A percentile compares a stretch with the other conserved stretches of the same genome.
phyloP scores from a whole-genome alignment of 2,888 invertebrate species.

The Bellardia pandia region DNA sequence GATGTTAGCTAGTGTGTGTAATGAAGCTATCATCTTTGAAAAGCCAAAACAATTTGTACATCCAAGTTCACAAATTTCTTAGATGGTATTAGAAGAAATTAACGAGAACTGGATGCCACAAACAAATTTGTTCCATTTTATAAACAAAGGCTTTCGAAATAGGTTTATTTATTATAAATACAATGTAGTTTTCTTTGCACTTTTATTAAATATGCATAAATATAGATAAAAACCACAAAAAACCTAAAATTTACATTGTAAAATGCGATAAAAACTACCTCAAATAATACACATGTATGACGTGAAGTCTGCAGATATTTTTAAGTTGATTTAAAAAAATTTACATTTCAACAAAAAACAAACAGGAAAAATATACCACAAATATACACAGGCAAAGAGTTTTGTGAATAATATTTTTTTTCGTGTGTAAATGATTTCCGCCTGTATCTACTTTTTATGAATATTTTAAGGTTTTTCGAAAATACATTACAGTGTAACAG shows the following conservation, averaged over 20 bases:
- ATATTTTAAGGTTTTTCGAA: background rate
- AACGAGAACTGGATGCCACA: no score
- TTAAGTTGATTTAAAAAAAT: constrained; percentile 7
- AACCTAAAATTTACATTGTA: background rate
- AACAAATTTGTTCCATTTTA: no score
- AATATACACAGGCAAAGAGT: background rate
- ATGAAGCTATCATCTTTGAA: no score
- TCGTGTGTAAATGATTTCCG: constrained; percentile 49
- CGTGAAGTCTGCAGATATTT: background rate
- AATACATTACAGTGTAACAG: background rate
- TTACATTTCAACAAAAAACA: constrained; percentile 19
- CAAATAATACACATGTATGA: background rate
- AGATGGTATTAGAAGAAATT: no score
- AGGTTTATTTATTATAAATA: no score
- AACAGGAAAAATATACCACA: background rate
- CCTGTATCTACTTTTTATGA: background rate
- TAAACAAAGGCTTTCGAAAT: no score
- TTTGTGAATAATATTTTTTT: background rate
- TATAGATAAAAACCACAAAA: no score
- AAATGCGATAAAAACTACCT: background rate
- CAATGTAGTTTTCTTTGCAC: no score
- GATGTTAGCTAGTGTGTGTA: no score
- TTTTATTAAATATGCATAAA: no score
- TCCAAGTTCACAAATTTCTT: no score
- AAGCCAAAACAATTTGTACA: no score